Evolutionary conservation across 2,113 vertebrate genomes (phyloP).

Genomic region (Pteruthius melanotis): DNA sequence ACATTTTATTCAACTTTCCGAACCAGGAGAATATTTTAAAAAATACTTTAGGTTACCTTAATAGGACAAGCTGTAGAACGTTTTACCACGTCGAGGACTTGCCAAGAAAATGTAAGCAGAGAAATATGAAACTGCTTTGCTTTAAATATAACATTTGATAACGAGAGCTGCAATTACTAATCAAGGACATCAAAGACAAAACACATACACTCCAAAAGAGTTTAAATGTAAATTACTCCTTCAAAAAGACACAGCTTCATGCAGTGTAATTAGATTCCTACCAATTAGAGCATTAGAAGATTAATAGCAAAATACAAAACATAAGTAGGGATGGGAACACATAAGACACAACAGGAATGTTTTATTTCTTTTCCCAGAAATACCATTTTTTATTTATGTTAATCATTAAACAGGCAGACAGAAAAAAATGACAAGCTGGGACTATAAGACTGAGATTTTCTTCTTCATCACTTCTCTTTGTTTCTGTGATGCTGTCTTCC

Average conservation of each 20-base stretch:
- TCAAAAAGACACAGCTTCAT: neutral
- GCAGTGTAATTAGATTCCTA: neutral
- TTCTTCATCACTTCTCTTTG: neutral
- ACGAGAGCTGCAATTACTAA: neutral
- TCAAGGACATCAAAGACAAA: constrained; percentile 23
- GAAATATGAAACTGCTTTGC: neutral
- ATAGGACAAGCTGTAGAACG: neutral
- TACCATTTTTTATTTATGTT: neutral
- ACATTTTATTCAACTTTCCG: neutral
- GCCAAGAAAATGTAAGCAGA: neutral
- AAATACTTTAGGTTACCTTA: neutral
- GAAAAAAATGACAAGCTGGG: neutral
- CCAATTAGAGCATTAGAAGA: neutral
- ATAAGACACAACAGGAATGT: neutral
- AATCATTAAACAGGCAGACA: neutral
- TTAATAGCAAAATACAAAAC: neutral
- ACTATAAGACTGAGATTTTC: neutral
- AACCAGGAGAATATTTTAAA: neutral
- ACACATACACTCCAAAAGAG: neutral
- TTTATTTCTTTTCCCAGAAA: neutral
- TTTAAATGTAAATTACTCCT: neutral
- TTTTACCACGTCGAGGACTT: neutral
- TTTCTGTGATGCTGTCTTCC: neutral
- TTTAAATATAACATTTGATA: neutral
- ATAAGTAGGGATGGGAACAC: neutral